Percentiles rank a stretch among this genome's conserved stretches.
These are phyloP conservation scores for Ascaphus truei DNA, from an alignment of 2,113 vertebrate species.

Conservation along the genomic window DNA sequence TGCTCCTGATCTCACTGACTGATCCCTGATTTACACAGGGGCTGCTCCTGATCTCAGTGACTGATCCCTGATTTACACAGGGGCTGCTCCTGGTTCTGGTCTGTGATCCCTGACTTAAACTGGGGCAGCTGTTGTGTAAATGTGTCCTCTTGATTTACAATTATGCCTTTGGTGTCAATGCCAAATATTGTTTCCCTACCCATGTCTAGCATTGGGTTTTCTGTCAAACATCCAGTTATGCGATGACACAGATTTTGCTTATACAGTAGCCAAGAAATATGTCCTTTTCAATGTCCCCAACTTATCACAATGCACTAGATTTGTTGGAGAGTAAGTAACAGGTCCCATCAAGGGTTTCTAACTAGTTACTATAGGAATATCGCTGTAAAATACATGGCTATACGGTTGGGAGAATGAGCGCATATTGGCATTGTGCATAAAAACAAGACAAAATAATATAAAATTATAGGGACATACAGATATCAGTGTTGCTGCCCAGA, in stretches of 20 bases:
- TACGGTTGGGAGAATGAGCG: no score
- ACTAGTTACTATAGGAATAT: not conserved
- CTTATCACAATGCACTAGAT: not conserved
- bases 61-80: constrained; percentile 14
- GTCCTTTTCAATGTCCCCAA: not conserved
- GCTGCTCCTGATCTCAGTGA: constrained; percentile 11
- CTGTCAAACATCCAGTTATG: not conserved
- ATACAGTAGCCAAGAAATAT: not conserved
- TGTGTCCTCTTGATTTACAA: constrained; percentile 2
- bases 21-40: not conserved
- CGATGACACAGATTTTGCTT: not conserved
- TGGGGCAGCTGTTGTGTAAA: constrained; percentile 20
- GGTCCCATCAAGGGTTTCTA: not conserved
- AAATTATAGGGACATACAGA: no score
- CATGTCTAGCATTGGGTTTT: not conserved
- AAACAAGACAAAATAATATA: no score
- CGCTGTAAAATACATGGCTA: not conserved
- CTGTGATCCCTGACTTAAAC: constrained; percentile 5
- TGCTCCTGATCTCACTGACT: not conserved
- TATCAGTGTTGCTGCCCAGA: no score
- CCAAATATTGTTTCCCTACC: not conserved
- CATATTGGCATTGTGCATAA: no score
- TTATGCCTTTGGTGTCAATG: constrained; percentile 8
- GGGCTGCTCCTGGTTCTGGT: not conserved
- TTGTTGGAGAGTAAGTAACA: not conserved